Conservation (phyloP, 2,113 vertebrate species). For the Seriola dumerili region DNA sequence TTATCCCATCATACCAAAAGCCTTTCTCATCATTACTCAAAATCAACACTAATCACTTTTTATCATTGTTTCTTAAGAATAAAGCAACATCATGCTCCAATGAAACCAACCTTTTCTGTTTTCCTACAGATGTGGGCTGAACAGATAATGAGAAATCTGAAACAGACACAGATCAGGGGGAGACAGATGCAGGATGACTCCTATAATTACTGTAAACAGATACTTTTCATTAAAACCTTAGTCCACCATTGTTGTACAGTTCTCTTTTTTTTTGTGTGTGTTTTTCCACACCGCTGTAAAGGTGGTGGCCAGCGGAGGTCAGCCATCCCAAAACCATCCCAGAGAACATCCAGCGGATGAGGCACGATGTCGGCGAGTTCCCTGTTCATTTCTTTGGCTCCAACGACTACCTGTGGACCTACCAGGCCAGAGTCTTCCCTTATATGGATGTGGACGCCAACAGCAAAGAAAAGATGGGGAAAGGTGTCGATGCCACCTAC, state of each 20-base stretch:
- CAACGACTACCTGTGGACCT: slow-evolving; percentile 98
- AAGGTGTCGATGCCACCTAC: slow-evolving; percentile 95
- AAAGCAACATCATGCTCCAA: too few species aligned
- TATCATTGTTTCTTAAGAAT: too few species aligned
- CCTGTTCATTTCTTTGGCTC: slow-evolving; percentile 99
- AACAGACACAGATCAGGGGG: not conserved
- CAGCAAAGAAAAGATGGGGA: slow-evolving; percentile 98
- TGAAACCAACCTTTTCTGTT: too few species aligned
- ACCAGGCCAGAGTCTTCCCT: slow-evolving; percentile 97
- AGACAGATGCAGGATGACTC: not conserved
- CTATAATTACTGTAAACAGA: not conserved
- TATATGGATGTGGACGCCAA: slow-evolving; percentile 99
- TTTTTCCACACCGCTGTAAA: slow-evolving; percentile 55
- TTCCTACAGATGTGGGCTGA: too few species aligned
- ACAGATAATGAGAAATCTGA: too few species aligned
- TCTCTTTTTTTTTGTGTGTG: not conserved
- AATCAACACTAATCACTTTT: too few species aligned
- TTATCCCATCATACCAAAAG: too few species aligned
- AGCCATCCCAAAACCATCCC: slow-evolving; percentile 95
- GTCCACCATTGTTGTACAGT: not conserved
- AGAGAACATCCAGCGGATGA: slow-evolving; percentile 96
- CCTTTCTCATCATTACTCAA: too few species aligned
- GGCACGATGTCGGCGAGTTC: slow-evolving; percentile 96
- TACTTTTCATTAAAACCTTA: not conserved
- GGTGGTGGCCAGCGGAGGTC: slow-evolving; percentile 99